Base-by-base conservation (phyloP, 64 coral and sea anemone species). In the Actinia equina region DNA sequence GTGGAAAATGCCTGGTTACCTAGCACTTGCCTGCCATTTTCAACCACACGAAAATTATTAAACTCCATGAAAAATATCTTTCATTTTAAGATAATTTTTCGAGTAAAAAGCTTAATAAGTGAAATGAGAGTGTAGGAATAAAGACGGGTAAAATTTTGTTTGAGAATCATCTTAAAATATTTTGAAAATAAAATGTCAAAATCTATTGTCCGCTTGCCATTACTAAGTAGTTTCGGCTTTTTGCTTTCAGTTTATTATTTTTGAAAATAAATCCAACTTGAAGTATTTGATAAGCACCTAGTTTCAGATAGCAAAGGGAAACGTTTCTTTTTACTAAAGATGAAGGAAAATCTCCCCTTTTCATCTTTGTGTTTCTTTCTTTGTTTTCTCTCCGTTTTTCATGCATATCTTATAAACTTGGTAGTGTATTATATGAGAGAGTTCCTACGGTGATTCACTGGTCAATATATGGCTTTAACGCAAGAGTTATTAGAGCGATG, bases 1-100 rank as follows among this genome's bases (percentile, higher is more conserved):
- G 25, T 26, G 69, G 69, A 74, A 74, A 30, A 74, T 74, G 69
- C 69, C 27, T 30, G 26, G 69, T 74, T 74, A 74, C 69, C 69
- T 27, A 74, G 25, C 69, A 30, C n/a, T 74, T n/a, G 11, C 12
- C 23, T 25, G 25, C 7, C 26, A 69, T 74, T 41, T 74, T 30
- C 69, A 14, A 41, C 69, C 8, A 74, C 25, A 37, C 25, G 13
- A 10, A 37, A 74, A 1, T 5, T 15, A 5, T 3, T 13, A 27
- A 27, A 11, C 25, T 41, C n/a, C 1, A 13, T 57, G 6, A 41
- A 74, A 30, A 11, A 2, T 41, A n/a, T 74, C 16, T 5, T 41
- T 30, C 15, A 41, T 30, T 15, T 41, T 74, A 41, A 37, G 26
- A 1, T 15, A n/a, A 13, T 74, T 42, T 11, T 27, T 26, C 12